Conservation (phyloP, 2,888 invertebrate species). For the Nasonovia ribisnigri region DNA sequence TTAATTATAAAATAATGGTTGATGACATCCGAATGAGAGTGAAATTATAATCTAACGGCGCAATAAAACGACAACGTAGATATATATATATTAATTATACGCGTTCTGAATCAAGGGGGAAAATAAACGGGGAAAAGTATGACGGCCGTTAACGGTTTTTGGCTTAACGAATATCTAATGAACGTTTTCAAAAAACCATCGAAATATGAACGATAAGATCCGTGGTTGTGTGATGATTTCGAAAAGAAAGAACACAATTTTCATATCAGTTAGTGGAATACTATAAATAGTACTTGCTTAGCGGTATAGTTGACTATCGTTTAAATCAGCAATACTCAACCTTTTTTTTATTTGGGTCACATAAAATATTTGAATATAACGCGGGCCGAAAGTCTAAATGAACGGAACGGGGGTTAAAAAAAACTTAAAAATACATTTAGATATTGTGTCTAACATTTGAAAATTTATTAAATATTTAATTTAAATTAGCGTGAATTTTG, state of each 20-base stretch:
- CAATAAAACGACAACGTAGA: not conserved
- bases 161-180: not conserved
- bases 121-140: not conserved
- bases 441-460: no score
- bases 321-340: no score
- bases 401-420: no score
- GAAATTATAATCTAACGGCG: not conserved
- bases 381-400: no score
- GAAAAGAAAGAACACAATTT: not conserved
- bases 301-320: not conserved
- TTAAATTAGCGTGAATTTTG: no score
- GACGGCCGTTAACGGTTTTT: not conserved
- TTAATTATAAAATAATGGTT: constrained; percentile 1
- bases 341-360: no score
- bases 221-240: not conserved
- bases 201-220: not conserved
- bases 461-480: no score
- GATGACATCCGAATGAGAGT: not conserved
- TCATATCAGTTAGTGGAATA: not conserved
- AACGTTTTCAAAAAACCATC: not conserved
- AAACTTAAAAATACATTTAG: no score
- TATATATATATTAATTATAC: not conserved
- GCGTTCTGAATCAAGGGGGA: not conserved
- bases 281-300: not conserved
- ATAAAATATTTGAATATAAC: no score